Conservation (phyloP, 2,888 invertebrate species). For the Mactromeris polynyma region DNA sequence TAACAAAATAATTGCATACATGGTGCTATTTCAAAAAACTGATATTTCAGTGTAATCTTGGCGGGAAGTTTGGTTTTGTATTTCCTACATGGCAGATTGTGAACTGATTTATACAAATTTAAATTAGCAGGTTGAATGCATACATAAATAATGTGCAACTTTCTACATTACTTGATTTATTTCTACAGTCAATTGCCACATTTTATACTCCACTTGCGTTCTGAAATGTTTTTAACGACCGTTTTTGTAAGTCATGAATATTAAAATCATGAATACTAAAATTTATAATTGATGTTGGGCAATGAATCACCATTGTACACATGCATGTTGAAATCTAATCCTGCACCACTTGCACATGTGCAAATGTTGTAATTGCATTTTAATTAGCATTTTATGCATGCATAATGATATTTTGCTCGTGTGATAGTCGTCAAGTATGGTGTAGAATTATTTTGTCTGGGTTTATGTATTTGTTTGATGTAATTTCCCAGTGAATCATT, state of each 20-base stretch:
- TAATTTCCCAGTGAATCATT: background rate
- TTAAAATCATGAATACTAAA: background rate
- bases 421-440: conserved; percentile 5
- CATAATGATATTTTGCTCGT: conserved; percentile 5
- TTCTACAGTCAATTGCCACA: background rate
- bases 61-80: too few species aligned
- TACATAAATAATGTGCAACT: background rate
- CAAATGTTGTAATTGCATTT: conserved; percentile 12
- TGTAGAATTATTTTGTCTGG: background rate
- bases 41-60: too few species aligned
- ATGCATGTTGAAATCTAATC: background rate
- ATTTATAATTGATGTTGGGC: background rate
- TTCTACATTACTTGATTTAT: background rate
- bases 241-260: conserved; percentile 2
- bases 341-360: background rate
- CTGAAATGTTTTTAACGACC: background rate
- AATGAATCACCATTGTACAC: background rate
- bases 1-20: too few species aligned
- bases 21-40: too few species aligned
- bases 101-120: background rate
- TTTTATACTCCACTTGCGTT: background rate
- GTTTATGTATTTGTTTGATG: conserved; percentile 9
- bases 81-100: background rate
- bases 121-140: background rate
- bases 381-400: conserved; percentile 8